Percentiles rank a stretch among this genome's conserved stretches.
phyloP scores from a whole-genome alignment of 1,140 invertebrate genomes.

The Cataglyphis hispanica region DNA sequence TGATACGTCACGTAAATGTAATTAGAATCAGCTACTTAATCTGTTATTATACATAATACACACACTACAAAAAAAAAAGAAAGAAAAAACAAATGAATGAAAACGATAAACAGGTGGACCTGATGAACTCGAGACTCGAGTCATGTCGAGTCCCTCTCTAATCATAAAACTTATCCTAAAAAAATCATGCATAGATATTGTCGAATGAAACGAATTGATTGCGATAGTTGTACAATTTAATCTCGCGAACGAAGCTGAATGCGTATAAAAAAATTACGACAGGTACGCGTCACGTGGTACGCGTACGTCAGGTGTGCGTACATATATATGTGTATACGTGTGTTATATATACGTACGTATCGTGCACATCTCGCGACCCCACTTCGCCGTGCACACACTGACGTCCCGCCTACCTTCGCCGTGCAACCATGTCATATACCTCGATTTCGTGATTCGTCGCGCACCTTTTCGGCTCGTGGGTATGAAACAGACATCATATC shows the following conservation, averaged over 20 bases:
- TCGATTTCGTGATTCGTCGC: slow-evolving; percentile 74
- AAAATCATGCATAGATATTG: too few relatives aligned
- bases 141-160: neutral
- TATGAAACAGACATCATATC: slow-evolving; percentile 69
- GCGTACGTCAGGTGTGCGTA: neutral
- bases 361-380: slow-evolving; percentile 10
- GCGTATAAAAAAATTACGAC: too few relatives aligned
- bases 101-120: neutral
- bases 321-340: neutral
- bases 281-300: neutral
- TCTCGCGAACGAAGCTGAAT: too few relatives aligned
- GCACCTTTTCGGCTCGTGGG: slow-evolving; percentile 69
- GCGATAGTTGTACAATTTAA: too few relatives aligned
- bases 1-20: neutral
- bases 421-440: slow-evolving; percentile 69
- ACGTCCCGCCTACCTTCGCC: slow-evolving; percentile 61
- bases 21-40: neutral
- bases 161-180: too few relatives aligned
- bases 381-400: slow-evolving; percentile 25
- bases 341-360: slow-evolving; percentile 4
- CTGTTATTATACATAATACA: neutral
- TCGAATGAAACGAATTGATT: neutral
- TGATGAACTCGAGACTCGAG: too few relatives aligned
- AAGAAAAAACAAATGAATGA: too few relatives aligned
- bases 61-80: too few relatives aligned